Conservation (phyloP, 2,888 invertebrate genomes). For the Dolomedes plantarius region DNA sequence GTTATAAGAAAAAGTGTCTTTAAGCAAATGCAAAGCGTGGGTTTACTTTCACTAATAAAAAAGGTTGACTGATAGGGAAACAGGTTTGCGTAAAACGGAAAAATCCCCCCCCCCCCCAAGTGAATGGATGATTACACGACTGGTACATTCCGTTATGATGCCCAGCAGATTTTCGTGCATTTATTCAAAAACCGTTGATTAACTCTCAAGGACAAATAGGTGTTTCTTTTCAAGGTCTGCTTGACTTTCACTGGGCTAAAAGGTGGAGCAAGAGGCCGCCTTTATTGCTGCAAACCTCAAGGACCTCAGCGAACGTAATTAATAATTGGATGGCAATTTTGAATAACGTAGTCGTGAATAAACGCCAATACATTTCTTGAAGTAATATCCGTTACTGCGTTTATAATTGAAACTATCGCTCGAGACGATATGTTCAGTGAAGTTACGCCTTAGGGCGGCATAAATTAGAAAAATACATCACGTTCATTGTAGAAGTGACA, state of each 20-base stretch:
- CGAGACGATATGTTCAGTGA: neutral
- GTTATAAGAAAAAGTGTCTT: no score
- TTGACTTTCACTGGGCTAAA: conserved; percentile 57
- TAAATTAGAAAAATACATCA: neutral
- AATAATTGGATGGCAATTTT: neutral
- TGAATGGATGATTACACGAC: conserved; percentile 34
- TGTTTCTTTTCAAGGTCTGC: conserved; percentile 46
- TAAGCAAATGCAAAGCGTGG: no score
- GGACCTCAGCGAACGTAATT: conserved; percentile 19
- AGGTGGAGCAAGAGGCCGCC: conserved; percentile 14
- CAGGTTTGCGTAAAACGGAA: conserved; percentile 7
- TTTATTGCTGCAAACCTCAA: conserved; percentile 34
- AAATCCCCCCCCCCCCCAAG: conserved; percentile 1
- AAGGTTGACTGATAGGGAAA: neutral
- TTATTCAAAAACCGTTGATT: conserved; percentile 67
- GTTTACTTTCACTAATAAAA: neutral
- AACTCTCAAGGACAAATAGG: conserved; percentile 56
- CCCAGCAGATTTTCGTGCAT: conserved; percentile 24
- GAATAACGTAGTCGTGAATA: neutral
- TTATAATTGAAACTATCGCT: neutral
- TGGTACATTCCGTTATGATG: conserved; percentile 50
- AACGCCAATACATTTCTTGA: neutral
- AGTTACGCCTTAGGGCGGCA: neutral
- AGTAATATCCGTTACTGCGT: neutral
- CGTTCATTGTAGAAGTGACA: no score